Evolutionary conservation across 2,888 invertebrate species (phyloP).

Genomic region (Lutraria lutraria): DNA sequence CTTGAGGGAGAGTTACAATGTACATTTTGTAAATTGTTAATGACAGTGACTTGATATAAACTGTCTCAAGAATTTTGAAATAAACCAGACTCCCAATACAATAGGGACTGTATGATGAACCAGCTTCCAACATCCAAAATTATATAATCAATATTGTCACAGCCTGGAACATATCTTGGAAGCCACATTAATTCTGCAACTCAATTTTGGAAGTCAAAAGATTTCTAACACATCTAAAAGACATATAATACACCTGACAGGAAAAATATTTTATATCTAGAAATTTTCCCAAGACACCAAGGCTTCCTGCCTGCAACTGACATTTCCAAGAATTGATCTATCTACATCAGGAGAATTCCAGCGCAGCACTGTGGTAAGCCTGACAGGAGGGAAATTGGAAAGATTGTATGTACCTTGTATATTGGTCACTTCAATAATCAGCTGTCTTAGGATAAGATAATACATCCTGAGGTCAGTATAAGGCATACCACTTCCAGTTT

Average conservation of each 20-base stretch:
- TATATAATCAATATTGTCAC: slow-evolving; percentile 17
- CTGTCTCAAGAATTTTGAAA: background rate
- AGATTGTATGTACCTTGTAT: background rate
- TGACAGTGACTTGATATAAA: background rate
- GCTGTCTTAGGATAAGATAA: background rate
- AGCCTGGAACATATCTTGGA: background rate
- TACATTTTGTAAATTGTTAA: background rate
- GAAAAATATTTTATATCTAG: slow-evolving; percentile 5
- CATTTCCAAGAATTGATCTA: slow-evolving; percentile 19
- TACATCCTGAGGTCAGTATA: background rate
- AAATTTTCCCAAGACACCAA: slow-evolving; percentile 5
- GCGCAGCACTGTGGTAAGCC: background rate
- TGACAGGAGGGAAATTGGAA: slow-evolving; percentile 7
- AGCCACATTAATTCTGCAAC: background rate
- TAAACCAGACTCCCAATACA: background rate
- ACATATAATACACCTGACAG: slow-evolving; percentile 12
- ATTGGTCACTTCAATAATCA: slow-evolving; percentile 11
- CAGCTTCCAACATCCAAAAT: background rate
- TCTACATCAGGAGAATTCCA: background rate
- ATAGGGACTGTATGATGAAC: background rate
- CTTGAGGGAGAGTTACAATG: background rate
- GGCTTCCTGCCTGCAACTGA: slow-evolving; percentile 12
- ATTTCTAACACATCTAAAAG: slow-evolving; percentile 1
- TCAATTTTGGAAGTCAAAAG: slow-evolving; percentile 16
- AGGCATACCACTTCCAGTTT: background rate